A percentile compares a stretch with the other conserved stretches of the same genome.
Conservation (phyloP, 2,888 invertebrate species). For the Drosophila diplacantha region DNA sequence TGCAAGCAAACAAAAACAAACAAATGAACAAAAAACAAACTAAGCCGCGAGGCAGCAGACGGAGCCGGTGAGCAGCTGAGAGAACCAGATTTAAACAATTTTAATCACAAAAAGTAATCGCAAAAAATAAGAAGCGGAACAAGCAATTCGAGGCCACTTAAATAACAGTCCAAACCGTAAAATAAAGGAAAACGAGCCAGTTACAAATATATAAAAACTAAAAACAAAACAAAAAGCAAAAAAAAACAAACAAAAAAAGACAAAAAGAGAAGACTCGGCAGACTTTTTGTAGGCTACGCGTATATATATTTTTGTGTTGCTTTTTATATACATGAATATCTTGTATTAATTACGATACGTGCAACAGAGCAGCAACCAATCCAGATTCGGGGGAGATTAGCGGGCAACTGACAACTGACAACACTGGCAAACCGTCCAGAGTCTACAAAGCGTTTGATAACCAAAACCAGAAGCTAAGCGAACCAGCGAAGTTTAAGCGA, state of each 20-base stretch:
- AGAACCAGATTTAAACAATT: constrained; percentile 27
- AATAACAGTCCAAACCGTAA: constrained; percentile 55
- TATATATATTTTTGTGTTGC: constrained; percentile 65
- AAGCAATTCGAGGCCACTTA: constrained; percentile 49
- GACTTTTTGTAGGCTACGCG: constrained; percentile 40
- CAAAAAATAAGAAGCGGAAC: constrained; percentile 6
- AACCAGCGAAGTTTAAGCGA: constrained; percentile 31
- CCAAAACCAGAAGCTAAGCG: constrained; percentile 4
- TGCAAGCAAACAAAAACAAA: constrained; percentile 38
- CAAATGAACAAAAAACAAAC: constrained; percentile 41
- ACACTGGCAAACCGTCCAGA: constrained; percentile 67
- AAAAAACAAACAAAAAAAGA: constrained; percentile 9
- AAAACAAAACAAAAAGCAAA: constrained; percentile 6
- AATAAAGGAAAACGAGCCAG: constrained; percentile 40
- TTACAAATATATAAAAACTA: constrained; percentile 20
- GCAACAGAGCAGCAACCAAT: constrained; percentile 26
- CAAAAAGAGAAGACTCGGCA: constrained; percentile 9
- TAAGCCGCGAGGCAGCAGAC: constrained; percentile 14
- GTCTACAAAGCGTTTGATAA: constrained; percentile 69
- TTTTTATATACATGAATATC: constrained; percentile 58
- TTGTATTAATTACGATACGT: constrained; percentile 9
- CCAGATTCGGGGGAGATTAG: constrained; percentile 21
- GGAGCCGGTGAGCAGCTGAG: neutral
- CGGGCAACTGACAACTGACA: constrained; percentile 56
- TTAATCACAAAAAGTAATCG: constrained; percentile 25